Base-by-base conservation (phyloP, 35 echinoderm and acorn worm genomes). In the Amphiura filiformis region DNA sequence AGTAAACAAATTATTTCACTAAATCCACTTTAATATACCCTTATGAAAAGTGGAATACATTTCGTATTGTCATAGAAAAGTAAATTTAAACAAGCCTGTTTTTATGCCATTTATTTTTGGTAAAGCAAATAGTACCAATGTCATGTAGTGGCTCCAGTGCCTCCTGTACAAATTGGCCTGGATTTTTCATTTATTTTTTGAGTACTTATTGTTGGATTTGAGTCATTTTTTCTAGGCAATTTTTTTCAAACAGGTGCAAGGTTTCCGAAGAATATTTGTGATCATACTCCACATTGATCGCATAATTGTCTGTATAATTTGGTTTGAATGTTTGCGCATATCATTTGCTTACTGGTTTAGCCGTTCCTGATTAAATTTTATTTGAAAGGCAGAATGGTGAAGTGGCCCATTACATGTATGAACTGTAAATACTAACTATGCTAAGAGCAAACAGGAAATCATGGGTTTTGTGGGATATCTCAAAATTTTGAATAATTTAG, bases 71-170 rank as follows among this genome's bases (percentile, higher is more conserved):
- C 61, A 70, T 15, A 23, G 28, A 2, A 70, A 70, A 70, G 61
- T 70, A 70, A 70, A 70, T 70, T 70, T 70, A 70, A 70, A 70
- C 61, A 70, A 70, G 61, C 61, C 26, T 70, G 61, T 70, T 70
- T 52, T 70, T 30, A 3, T 70, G 61, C 61, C 7, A 13, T 13
- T 70, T 70, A 9, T 47, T n/a, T 70, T 70, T 23, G 26, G 2
- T 2, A 15, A 30, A 70, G 61, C 61, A 70, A 70, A 70, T 52
- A 52, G 44, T 52, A 52, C 44, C 44, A 52, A 52, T 52, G 44
- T n/a, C 41, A 47, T 47, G 17, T 47, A 47, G 41, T 9, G 17
- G 4, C 5, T 17, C 4, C 61, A 15, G 61, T 30, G 61, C 7
- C 61, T 70, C 28, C 61, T 70, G 61, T 13, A 5, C 15, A 70